Base-by-base conservation (phyloP, 2,797 vertebrate species). In the Linurgus olivaceus region DNA sequence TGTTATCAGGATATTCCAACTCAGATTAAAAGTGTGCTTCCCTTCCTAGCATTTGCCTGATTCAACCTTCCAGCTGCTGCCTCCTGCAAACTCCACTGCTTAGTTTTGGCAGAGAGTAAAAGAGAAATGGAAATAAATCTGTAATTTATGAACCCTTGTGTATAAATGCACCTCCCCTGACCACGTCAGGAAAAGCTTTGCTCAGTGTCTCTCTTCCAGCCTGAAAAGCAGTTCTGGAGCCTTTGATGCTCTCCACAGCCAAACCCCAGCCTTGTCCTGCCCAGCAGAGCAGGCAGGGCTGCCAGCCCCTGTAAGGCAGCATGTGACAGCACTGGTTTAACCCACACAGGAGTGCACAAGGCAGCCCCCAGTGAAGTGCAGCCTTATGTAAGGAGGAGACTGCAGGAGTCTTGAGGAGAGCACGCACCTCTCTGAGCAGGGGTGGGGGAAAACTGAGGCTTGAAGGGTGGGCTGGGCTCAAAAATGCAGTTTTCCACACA, bases 401-500 rank as follows among this genome's bases (percentile, higher is more conserved):
- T 5, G 1, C 2, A 19, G 42, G 40, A 7, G n/a, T 4, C n/a
- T 10, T 26, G 38, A 52, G 33, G 33, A 38, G 47, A 40, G 33
- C 25, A 17, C 0, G 0, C 10, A 9, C 3, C 24, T 45, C 58
- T 23, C 57, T 23, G 79, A 62, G 57, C 38, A 37, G 28, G 42
- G 20, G 8, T 0, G 2, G 7, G 47, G 17, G 25, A 9, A 48
- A 42, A 17, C 21, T 0, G 17, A 42, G 44, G n/a, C 26, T 26
- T 35, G 25, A 31, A 62, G 31, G 13, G 11, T 1, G 6, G 4
- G 9, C 24, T 47, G 44, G 59, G 11, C 57, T 65, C 35, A 61
- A 28, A 42, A 1, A 14, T 5, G 2, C 9, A 6, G 2, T 5
- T 87, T 47, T 37, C 67, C 9, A 2, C 10, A 15, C 9, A 31